A percentile compares a stretch with the other conserved stretches of the same genome.
Conservation (phyloP, 1,140 invertebrate genomes). For the Drosophila virilis region DNA sequence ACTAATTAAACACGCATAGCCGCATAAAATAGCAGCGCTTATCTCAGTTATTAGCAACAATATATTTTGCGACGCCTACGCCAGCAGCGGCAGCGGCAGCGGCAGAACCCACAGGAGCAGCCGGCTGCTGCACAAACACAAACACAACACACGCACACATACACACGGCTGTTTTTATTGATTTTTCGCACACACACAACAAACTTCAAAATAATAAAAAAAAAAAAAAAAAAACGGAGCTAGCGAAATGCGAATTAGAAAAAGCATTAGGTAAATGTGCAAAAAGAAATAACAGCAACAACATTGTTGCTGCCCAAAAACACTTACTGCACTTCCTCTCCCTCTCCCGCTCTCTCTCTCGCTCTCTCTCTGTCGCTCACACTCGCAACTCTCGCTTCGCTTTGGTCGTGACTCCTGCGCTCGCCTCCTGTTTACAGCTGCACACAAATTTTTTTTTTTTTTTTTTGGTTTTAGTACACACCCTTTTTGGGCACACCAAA, state of each 20-base stretch:
- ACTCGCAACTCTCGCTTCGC: not conserved
- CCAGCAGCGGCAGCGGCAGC: constrained; percentile 6
- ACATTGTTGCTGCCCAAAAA: constrained; percentile 8
- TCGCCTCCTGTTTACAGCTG: constrained; percentile 44
- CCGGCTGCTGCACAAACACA: constrained; percentile 67
- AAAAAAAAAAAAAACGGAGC: constrained; percentile 37
- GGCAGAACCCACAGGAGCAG: constrained; percentile 20
- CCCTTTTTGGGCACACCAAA: constrained; percentile 44
- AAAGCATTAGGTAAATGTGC: constrained; percentile 14
- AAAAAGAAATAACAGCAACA: constrained; percentile 14
- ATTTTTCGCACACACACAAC: constrained; percentile 65
- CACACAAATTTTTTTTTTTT: constrained; percentile 24
- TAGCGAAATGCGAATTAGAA: constrained; percentile 27
- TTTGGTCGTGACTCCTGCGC: constrained; percentile 29
- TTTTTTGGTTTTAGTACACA: constrained; percentile 38
- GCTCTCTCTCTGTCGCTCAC: not conserved
- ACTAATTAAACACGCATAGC: constrained; percentile 44
- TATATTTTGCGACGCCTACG: constrained; percentile 20
- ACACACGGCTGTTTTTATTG: constrained; percentile 59
- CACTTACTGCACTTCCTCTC: constrained; percentile 32
- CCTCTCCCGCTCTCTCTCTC: constrained; percentile 1
- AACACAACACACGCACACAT: constrained; percentile 31
- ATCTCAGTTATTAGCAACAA: constrained; percentile 13
- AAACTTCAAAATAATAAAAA: constrained; percentile 8
- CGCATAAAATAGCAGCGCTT: constrained; percentile 8